These are phyloP conservation scores for Chironex yamaguchii DNA, from an alignment of 30 jellyfish, hydroid and myxozoan genomes.

Conservation along the genomic window DNA sequence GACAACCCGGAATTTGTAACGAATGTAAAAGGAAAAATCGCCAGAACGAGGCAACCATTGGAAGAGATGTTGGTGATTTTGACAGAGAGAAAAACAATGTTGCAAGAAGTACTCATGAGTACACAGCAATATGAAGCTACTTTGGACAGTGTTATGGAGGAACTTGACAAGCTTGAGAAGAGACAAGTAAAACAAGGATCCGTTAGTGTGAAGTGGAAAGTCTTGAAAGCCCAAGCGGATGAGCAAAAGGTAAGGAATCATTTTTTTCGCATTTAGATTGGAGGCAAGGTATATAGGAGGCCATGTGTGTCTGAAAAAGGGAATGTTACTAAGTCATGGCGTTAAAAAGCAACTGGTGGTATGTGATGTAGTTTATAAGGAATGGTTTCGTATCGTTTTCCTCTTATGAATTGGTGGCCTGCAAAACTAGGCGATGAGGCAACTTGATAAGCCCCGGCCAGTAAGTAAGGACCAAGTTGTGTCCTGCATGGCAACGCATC, in stretches of 20 bases:
- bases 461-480: no score
- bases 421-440: no score
- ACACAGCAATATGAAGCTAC: slow-evolving; percentile 70
- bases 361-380: no score
- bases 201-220: slow-evolving; percentile 80
- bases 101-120: slow-evolving; percentile 65
- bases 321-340: no score
- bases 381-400: no score
- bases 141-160: slow-evolving; percentile 33
- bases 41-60: slow-evolving; percentile 77
- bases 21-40: slow-evolving; percentile 60
- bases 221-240: slow-evolving; percentile 67
- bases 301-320: no score
- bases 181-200: slow-evolving; percentile 59
- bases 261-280: no score
- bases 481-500: no score
- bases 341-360: no score
- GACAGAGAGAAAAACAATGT: slow-evolving; percentile 61
- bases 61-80: slow-evolving; percentile 57
- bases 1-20: slow-evolving; percentile 88
- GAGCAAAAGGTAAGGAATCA: slow-evolving; percentile 79
- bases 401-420: no score
- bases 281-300: not conserved
- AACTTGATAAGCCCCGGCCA: no score
- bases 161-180: slow-evolving; percentile 62